Conservation (phyloP, 2,797 vertebrate species). For the Tadarida brasiliensis region DNA sequence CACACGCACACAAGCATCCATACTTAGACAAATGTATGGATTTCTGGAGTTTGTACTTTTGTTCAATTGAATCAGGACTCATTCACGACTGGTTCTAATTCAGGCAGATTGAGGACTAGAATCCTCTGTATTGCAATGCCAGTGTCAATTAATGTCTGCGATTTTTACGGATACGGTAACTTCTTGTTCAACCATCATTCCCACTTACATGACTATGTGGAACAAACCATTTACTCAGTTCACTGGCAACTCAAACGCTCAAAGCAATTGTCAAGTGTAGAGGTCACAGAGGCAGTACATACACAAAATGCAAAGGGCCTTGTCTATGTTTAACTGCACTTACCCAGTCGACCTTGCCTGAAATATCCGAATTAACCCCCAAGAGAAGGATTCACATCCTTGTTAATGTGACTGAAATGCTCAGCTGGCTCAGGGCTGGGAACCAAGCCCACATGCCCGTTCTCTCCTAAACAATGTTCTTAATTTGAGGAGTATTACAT, state of each 20-base stretch:
- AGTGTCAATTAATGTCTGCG: neutral
- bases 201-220: neutral
- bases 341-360: neutral
- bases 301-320: neutral
- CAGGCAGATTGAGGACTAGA: neutral
- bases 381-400: slow-evolving; percentile 8
- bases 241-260: neutral
- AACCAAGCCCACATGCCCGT: neutral
- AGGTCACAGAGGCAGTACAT: neutral
- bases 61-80: neutral
- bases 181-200: neutral
- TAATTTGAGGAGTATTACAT: neutral
- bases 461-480: neutral
- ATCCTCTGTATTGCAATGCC: neutral
- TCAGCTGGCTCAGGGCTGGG: neutral
- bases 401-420: neutral
- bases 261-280: neutral
- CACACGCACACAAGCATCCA: neutral
- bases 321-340: neutral
- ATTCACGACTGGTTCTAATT: neutral
- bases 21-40: neutral
- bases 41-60: neutral
- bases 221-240: neutral
- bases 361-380: neutral
- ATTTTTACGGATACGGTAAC: neutral